Conservation (phyloP, 2,113 vertebrate species). For the Carassius auratus region DNA sequence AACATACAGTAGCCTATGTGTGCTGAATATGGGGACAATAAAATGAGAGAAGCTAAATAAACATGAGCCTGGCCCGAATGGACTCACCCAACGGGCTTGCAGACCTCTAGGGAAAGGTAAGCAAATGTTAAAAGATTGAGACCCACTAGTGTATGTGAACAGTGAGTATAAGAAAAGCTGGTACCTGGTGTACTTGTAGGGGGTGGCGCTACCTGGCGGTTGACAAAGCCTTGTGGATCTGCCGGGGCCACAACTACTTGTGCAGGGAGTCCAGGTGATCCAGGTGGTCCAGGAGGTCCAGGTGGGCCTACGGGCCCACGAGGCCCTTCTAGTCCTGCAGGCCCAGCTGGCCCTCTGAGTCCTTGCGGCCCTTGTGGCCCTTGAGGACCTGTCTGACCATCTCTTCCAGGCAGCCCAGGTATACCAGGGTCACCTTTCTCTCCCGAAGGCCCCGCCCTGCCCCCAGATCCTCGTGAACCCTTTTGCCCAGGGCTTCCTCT, state of each 20-base stretch:
- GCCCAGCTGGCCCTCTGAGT: slow-evolving; percentile 81
- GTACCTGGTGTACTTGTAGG: slow-evolving; percentile 62
- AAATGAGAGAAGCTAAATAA: too few species aligned
- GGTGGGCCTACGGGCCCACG: slow-evolving; percentile 84
- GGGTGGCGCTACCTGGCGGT: slow-evolving; percentile 52
- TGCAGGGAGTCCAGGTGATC: slow-evolving; percentile 83
- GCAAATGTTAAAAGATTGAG: too few species aligned
- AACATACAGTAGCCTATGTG: too few species aligned
- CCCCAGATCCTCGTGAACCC: slow-evolving; percentile 89
- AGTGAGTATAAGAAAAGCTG: background rate
- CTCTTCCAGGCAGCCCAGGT: slow-evolving; percentile 82
- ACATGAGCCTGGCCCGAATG: too few species aligned
- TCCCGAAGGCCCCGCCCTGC: slow-evolving; percentile 86
- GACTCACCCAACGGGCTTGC: too few species aligned
- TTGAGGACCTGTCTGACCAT: slow-evolving; percentile 80
- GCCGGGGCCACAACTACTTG: slow-evolving; percentile 63
- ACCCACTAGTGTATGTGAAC: background rate
- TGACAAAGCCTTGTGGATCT: slow-evolving; percentile 52
- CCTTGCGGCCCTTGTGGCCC: slow-evolving; percentile 87
- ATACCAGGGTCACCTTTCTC: slow-evolving; percentile 88
- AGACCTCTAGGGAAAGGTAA: too few species aligned
- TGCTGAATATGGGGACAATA: too few species aligned
- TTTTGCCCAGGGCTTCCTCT: slow-evolving; percentile 86
- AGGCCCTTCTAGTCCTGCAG: slow-evolving; percentile 82
- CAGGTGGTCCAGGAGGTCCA: slow-evolving; percentile 84